Evolutionary conservation across 2,797 vertebrate genomes (phyloP), one percentile per base, ranked within the genome.

Genomic region (Cynopterus sphinx): DNA sequence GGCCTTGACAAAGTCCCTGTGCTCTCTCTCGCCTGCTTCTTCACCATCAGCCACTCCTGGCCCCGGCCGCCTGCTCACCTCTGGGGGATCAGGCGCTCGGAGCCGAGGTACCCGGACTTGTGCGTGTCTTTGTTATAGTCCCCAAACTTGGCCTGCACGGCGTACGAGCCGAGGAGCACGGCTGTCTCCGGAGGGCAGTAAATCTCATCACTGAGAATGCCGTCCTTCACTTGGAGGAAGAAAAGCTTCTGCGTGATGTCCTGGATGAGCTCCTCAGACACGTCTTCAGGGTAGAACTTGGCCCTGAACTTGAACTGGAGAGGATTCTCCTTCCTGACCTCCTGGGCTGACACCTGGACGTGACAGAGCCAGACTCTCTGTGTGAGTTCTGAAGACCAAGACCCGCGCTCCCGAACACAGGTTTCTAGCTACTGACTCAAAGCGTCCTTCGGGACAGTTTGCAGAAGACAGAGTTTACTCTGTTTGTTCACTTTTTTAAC

Each of bases 111-210:
- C 78, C 99, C 99, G 3, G 99, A 95, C 88, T 98, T 99, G 98
- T 99, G 99, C 6, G 97, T 33, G 0, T 99, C 99, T 97, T 99
- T 99, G 98, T 86, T 98, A 78, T 99, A 99, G 98, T 99, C 99
- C 22, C 99, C 99, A 36, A 99, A 99, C 98, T 99, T 99, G 98
- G 99, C 99, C 98, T 99, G 99, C 53, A 99, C 99, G 0, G 99
- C 99, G 49, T 99, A 99, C 65, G 99, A 99, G 31, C 99, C 99
- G 87, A 99, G 99, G 90, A 99, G 99, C 91, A 99, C 99, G 0
- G 99, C 99, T 0, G 99, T 99, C 98, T 99, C 99, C 0, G 99
- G 99, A 0, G 99, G 99, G 87, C 99, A 99, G 98, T 99, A 99
- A 90, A 99, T 99, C 97, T 99, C 99, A 3, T 99, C 99, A 0